Base-by-base conservation (phyloP, 1,140 invertebrate genomes). In the Philopotamus ludificatus region DNA sequence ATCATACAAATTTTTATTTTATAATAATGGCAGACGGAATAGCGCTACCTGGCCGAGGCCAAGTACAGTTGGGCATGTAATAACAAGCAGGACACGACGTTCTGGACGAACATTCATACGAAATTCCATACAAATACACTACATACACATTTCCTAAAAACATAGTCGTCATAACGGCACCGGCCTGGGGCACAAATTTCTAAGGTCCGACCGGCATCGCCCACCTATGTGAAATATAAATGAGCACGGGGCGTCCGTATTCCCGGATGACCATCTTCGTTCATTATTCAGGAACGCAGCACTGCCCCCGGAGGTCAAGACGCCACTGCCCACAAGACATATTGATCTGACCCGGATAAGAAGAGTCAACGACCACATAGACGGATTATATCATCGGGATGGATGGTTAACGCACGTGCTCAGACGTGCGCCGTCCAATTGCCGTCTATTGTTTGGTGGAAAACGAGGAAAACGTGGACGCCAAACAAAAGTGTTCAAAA, bases 261-360 rank as follows among this genome's bases (percentile, higher is more conserved):
- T 51, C 18, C n/a, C 22, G 49, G 4, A 34, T 34, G 25, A 51
- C 25, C 18, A 21, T 20, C 18, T 12, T 20, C 18, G 22, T 51
- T 51, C 49, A 51, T 20, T 51, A 51, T 51, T 51, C 49, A 51
- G n/a, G 49, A 20, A 4, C 22, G 49, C 16, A 15, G 22, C n/a
- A 51, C 22, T 22, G 49, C 49, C 49, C n/a, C 18, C n/a, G 49
- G 49, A 51, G 18, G 18, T 25, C 45, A 21, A 16, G 20, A 49
- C 20, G 7, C 25, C 22, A 21, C 15, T 8, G 20, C 7, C 20
- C 45, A 25, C 49, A 25, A 9, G 49, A 25, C 7, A 4, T 51
- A 51, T 51, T 12, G 49, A 51, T 51, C 49, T 51, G 49, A 20
- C 49, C 49, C 22, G 49, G 49, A 51, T 51, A 51, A 22, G 18